Evolutionary conservation across 1,140 invertebrate genomes (phyloP).

Genomic region (Calosoma granatense): DNA sequence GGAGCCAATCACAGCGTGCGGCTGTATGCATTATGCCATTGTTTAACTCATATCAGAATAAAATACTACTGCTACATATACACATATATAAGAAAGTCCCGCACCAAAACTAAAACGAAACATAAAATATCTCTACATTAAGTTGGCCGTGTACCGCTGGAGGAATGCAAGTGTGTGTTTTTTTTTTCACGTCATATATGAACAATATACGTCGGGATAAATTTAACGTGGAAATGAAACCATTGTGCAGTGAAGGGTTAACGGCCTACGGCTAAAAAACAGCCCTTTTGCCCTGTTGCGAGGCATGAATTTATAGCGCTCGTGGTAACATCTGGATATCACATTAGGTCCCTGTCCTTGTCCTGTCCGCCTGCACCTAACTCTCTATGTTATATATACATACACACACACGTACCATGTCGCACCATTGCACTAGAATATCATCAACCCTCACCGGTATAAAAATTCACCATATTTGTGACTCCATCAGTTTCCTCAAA

Average conservation of each 20-base stretch:
- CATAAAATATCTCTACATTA: background rate
- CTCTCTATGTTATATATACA: too few relatives aligned
- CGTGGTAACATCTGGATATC: background rate
- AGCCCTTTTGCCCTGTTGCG: background rate
- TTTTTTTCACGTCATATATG: background rate
- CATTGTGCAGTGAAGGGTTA: background rate
- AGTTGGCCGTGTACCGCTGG: background rate
- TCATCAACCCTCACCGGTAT: too few relatives aligned
- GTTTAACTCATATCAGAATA: background rate
- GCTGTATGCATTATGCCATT: too few relatives aligned
- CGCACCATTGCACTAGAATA: too few relatives aligned
- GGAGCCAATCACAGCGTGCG: background rate
- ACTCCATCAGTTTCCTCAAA: too few relatives aligned
- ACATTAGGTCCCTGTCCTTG: background rate
- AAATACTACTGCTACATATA: background rate
- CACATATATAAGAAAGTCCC: background rate
- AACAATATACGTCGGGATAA: background rate
- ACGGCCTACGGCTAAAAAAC: background rate
- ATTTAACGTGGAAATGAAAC: background rate
- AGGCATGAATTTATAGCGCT: background rate
- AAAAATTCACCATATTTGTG: too few relatives aligned
- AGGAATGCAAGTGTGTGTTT: too few relatives aligned
- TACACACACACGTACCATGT: too few relatives aligned
- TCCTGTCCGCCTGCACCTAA: too few relatives aligned
- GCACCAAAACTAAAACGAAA: background rate